These are phyloP conservation scores for Neotoxoptera formosana DNA, from an alignment of 1,140 invertebrate genomes.

Conservation along the genomic window DNA sequence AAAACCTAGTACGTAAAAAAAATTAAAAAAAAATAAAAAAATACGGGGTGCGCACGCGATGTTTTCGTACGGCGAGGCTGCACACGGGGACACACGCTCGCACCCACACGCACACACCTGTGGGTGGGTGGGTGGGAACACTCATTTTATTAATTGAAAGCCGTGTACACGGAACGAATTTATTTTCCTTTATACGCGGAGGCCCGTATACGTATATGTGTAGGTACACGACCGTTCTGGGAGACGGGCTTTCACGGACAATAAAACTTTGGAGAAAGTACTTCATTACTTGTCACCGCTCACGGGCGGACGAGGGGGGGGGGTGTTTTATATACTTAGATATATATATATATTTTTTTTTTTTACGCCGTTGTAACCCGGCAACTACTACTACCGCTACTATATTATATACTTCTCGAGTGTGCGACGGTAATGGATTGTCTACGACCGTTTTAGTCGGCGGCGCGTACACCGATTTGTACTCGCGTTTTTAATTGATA, in stretches of 20 bases:
- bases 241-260: conserved; percentile 56
- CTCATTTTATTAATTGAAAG: conserved; percentile 58
- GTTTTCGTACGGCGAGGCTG: not conserved
- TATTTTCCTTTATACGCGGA: conserved; percentile 42
- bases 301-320: not conserved
- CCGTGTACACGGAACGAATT: conserved; percentile 49
- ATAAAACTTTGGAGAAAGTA: conserved; percentile 54
- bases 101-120: too few relatives aligned
- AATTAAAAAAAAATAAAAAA: too few relatives aligned
- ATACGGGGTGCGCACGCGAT: not conserved
- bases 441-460: not conserved
- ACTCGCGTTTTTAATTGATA: conserved; percentile 35
- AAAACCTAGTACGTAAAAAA: conserved; percentile 4
- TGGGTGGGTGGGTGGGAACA: not conserved
- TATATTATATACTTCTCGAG: too few relatives aligned
- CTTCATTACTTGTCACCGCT: conserved; percentile 55
- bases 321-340: conserved; percentile 2
- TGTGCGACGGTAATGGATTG: conserved; percentile 32
- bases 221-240: too few relatives aligned
- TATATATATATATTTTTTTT: not conserved
- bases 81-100: too few relatives aligned
- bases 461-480: not conserved
- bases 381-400: too few relatives aligned
- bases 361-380: conserved; percentile 13
- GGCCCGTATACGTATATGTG: not conserved